Conservation (phyloP, 1,140 invertebrate species). For the Chironomus tepperi region DNA sequence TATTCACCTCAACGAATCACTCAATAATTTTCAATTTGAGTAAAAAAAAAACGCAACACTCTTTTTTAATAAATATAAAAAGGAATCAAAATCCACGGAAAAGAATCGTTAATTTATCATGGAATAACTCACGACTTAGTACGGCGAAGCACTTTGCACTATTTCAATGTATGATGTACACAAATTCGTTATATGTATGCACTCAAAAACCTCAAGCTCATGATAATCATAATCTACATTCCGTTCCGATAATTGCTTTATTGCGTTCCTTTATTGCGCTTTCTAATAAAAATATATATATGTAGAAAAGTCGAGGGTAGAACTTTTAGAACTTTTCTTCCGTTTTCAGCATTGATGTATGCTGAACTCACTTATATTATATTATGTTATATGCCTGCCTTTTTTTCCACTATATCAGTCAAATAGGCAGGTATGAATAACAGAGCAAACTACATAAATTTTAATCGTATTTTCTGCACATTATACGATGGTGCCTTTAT, state of each 20-base stretch:
- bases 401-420: background rate
- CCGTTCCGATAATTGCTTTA: conserved; percentile 15
- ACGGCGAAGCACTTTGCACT: too few species aligned
- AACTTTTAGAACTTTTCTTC: conserved; percentile 12
- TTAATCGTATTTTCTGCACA: too few species aligned
- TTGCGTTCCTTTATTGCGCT: conserved; percentile 21
- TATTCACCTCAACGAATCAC: too few species aligned
- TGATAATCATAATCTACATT: conserved; percentile 8
- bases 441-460: too few species aligned
- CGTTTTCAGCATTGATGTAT: background rate
- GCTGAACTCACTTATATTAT: background rate
- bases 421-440: conserved; percentile 6
- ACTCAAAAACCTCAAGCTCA: background rate
- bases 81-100: background rate
- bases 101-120: conserved; percentile 14
- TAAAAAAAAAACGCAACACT: too few species aligned
- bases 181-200: background rate
- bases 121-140: background rate
- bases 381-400: too few species aligned
- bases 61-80: too few species aligned
- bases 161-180: too few species aligned
- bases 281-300: background rate
- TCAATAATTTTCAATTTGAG: too few species aligned
- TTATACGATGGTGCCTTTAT: too few species aligned
- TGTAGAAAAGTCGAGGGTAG: background rate